Base-by-base conservation (phyloP, 2,113 vertebrate species). In the Melanocharis versteri region DNA sequence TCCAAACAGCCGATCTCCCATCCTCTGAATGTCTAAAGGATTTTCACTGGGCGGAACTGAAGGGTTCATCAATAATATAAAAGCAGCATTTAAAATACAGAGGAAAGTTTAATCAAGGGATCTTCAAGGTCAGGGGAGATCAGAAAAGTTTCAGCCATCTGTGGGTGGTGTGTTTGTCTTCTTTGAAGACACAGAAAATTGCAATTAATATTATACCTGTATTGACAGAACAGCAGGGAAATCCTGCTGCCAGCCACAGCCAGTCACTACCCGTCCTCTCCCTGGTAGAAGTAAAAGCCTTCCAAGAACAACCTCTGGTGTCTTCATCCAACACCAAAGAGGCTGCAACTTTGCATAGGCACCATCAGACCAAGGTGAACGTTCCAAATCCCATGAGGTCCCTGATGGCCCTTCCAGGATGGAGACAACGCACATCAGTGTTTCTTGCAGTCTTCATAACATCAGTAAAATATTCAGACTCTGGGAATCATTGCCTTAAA, bases 21-120 rank as follows among this genome's bases (percentile, higher is more conserved):
- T 84, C 89, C 73, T 78, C 47, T 22, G 14, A 89, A 60, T 45
- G 64, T 93, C 95, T 78, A 31, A 89, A 94, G 47, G 37, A 76
- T 92, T 97, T 92, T 94, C 79, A 76, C 90, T 75, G 70, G 95
- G 77, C 4, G 0, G 90, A 83, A 92, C 91, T 83, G 80, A 94
- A 96, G 72, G 40, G 21, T 84, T 42, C 76, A 87, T 95, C 94
- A 94, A 81, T 95, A 96, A 92, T 70, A 56, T 20, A 96, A 86
- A 84, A 96, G 78, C 28, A 61, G 30, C 58, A 54, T 95, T 94
- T 90, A 81, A 97, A 93, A 89, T 85, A 96, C 31, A 91, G 64
- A 65, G 56, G 50, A 83, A 82, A 90, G 73, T 89, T 96, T 89
- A 73, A 48, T 84, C 86, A 84, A 83, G 71, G 70, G 60, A 95